Evolutionary conservation across 2,113 vertebrate species (phyloP).

Genomic region (Epinephelus lanceolatus): DNA sequence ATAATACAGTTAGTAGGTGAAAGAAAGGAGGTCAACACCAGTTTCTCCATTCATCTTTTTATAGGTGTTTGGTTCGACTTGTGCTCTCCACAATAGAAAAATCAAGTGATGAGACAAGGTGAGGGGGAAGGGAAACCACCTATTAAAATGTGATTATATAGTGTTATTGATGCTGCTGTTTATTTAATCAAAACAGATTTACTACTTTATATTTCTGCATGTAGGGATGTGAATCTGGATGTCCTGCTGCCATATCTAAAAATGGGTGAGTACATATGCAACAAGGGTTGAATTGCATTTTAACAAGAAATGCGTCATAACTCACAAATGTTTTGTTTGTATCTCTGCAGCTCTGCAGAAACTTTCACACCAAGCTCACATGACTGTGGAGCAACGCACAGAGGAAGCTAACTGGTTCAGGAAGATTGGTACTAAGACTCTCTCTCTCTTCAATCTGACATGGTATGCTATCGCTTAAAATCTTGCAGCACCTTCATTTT

Average conservation of each 20-base stretch:
- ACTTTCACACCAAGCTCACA: constrained; percentile 56
- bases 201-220: neutral
- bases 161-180: constrained; percentile 2
- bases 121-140: constrained; percentile 33
- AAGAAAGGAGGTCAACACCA: constrained; percentile 71
- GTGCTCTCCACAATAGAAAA: constrained; percentile 79
- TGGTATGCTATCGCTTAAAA: constrained; percentile 21
- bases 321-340: constrained; percentile 24
- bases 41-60: constrained; percentile 68
- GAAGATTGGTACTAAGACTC: constrained; percentile 88
- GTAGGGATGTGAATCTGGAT: constrained; percentile 82
- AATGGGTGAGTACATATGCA: constrained; percentile 83
- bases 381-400: constrained; percentile 72
- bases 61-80: constrained; percentile 91
- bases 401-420: constrained; percentile 93
- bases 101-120: constrained; percentile 83
- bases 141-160: neutral
- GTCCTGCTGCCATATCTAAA: constrained; percentile 86
- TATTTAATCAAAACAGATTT: neutral
- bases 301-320: neutral
- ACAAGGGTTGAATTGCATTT: neutral
- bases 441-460: constrained; percentile 16
- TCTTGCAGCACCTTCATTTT: constrained; percentile 29
- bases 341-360: constrained; percentile 81
- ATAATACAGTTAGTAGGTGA: constrained; percentile 80